Conservation (phyloP, 2,797 vertebrate species). For the Melanotaenia nigrans region DNA sequence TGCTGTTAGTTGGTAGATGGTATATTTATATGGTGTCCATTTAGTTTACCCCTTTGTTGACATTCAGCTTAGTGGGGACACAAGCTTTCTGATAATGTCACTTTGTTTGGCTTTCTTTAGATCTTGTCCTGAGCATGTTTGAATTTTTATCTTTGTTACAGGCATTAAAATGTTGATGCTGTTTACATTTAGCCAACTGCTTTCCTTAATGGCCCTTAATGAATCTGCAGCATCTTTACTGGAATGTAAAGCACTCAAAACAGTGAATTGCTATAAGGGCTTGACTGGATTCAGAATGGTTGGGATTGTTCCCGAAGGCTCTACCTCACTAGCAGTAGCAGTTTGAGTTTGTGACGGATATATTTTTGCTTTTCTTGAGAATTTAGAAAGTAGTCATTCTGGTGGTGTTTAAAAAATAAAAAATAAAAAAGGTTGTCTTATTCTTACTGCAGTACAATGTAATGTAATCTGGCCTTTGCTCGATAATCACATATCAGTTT, state of each 20-base stretch:
- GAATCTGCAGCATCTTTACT: not conserved
- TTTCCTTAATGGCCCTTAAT: not conserved
- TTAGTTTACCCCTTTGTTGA: constrained; percentile 28
- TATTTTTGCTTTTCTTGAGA: not conserved
- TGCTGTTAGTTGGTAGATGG: constrained; percentile 1
- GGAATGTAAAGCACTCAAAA: not conserved
- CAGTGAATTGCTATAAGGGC: not conserved
- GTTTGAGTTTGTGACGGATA: not conserved
- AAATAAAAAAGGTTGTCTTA: not conserved
- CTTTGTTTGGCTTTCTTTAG: constrained; percentile 1
- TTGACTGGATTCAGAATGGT: not conserved
- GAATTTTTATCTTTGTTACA: not conserved
- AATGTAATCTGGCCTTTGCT: not conserved
- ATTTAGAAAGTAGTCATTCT: not conserved
- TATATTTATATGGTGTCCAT: constrained; percentile 20
- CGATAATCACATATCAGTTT: not conserved
- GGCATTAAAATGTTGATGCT: constrained; percentile 1
- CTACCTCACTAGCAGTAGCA: not conserved
- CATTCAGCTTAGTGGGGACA: not conserved
- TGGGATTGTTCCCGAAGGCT: not conserved
- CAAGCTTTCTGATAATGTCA: not conserved
- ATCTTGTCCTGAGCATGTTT: not conserved
- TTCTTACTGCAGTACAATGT: constrained; percentile 1
- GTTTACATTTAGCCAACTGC: not conserved
- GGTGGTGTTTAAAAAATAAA: not conserved